A percentile compares a stretch with the other conserved stretches of the same genome.
Conservation (phyloP, 2,888 invertebrate genomes). For the Mycogona germanica region DNA sequence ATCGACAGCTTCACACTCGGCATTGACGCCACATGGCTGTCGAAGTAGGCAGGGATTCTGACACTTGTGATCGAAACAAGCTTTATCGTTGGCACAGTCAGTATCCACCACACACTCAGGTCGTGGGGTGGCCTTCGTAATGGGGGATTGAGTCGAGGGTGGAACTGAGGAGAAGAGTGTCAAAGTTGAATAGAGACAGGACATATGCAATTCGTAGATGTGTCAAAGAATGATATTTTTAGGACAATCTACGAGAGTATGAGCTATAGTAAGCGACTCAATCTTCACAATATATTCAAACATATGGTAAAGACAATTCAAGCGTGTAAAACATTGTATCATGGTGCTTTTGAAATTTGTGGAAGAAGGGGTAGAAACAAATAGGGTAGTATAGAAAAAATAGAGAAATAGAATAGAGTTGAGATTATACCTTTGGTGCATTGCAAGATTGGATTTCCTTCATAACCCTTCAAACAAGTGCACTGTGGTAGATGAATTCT, state of each 20-base stretch:
- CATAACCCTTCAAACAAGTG: conserved; percentile 76
- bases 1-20: conserved; percentile 48
- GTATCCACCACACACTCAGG: conserved; percentile 80
- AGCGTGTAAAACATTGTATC: no score
- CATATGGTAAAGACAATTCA: no score
- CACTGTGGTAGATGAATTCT: conserved; percentile 63
- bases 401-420: background rate
- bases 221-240: no score
- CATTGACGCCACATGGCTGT: conserved; percentile 25
- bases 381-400: background rate
- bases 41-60: conserved; percentile 49
- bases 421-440: conserved; percentile 45
- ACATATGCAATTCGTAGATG: no score
- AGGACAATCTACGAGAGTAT: no score
- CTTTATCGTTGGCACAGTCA: conserved; percentile 54
- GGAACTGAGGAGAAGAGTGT: background rate
- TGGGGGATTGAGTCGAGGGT: conserved; percentile 6
- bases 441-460: conserved; percentile 52
- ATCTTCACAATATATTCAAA: no score
- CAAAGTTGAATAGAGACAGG: background rate
- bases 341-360: background rate
- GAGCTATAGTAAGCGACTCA: no score
- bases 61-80: conserved; percentile 45
- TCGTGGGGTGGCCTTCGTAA: conserved; percentile 32
- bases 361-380: background rate